phyloP scores from a whole-genome alignment of 2,888 invertebrate genomes.

The Idaea aversata region DNA sequence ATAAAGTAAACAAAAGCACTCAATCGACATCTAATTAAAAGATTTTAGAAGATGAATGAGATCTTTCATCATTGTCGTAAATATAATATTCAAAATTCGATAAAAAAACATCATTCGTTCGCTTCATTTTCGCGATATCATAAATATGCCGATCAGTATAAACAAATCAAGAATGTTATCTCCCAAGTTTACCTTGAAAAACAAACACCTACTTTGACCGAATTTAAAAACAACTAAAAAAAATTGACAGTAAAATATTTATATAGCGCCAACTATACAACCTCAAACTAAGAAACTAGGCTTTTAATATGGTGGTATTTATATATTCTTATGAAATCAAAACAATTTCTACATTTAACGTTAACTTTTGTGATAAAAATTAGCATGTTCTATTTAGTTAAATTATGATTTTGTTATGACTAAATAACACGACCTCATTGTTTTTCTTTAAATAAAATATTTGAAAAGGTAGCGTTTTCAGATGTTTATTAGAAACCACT shows the following conservation, averaged over 20 bases:
- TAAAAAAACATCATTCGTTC: constrained; percentile 15
- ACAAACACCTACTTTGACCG: constrained; percentile 35
- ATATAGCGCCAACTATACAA: too few species aligned
- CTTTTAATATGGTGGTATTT: too few species aligned
- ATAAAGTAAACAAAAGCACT: neutral
- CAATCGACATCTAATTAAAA: neutral
- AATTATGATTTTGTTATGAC: too few species aligned
- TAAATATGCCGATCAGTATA: constrained; percentile 47
- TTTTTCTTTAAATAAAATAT: neutral
- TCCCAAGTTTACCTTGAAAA: constrained; percentile 12
- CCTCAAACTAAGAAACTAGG: too few species aligned
- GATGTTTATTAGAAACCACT: neutral
- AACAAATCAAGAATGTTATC: constrained; percentile 30
- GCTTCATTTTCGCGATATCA: constrained; percentile 28
- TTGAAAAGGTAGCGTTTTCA: neutral
- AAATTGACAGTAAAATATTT: neutral
- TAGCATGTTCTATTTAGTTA: too few species aligned
- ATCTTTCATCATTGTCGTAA: neutral
- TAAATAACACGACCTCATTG: too few species aligned
- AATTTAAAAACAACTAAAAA: neutral
- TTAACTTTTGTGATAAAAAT: too few species aligned
- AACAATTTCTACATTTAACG: too few species aligned
- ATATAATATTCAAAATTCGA: neutral
- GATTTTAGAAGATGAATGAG: neutral
- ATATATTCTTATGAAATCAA: too few species aligned